Conservation (phyloP, 2,797 vertebrate species). For the Chanos chanos region DNA sequence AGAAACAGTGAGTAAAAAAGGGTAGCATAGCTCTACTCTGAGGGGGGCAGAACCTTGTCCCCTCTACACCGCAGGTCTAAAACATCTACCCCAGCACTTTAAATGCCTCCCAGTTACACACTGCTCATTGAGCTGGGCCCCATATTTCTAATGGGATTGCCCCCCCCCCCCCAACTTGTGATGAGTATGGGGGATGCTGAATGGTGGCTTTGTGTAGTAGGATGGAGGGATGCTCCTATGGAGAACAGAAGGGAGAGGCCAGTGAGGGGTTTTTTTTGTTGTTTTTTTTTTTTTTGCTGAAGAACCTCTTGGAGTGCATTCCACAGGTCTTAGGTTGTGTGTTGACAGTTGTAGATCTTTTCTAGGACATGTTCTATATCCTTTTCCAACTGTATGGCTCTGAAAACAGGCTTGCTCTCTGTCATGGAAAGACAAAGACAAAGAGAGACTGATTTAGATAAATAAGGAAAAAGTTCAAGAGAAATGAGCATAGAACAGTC, state of each 20-base stretch:
- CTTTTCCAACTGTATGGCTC: slow-evolving; percentile 92
- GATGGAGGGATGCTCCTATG: slow-evolving; percentile 70
- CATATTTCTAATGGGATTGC: slow-evolving; percentile 78
- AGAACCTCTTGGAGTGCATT: slow-evolving; percentile 90
- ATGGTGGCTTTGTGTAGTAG: slow-evolving; percentile 73
- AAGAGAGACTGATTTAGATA: slow-evolving; percentile 52
- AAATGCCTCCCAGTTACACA: slow-evolving; percentile 75
- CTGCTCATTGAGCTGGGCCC: slow-evolving; percentile 74
- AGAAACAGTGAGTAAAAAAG: slow-evolving; percentile 68
- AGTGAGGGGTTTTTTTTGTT: slow-evolving; percentile 66
- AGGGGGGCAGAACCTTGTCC: slow-evolving; percentile 68
- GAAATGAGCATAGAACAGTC: slow-evolving; percentile 61
- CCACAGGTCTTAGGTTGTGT: slow-evolving; percentile 92
- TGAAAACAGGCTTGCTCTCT: slow-evolving; percentile 93
- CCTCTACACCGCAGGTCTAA: slow-evolving; percentile 59
- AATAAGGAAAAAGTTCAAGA: slow-evolving; percentile 53
- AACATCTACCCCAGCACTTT: slow-evolving; percentile 72
- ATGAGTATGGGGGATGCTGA: slow-evolving; percentile 71
- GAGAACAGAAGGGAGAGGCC: slow-evolving; percentile 66
- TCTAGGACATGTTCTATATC: slow-evolving; percentile 97
- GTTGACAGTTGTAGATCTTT: too few relatives aligned
- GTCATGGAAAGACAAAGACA: slow-evolving; percentile 69
- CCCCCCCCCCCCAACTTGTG: slow-evolving; percentile 73
- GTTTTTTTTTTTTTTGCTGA: too few relatives aligned
- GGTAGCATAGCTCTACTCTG: slow-evolving; percentile 70